These are phyloP conservation scores for Hypanus sabinus DNA, from an alignment of 2,113 vertebrate species.

Conservation along the genomic window DNA sequence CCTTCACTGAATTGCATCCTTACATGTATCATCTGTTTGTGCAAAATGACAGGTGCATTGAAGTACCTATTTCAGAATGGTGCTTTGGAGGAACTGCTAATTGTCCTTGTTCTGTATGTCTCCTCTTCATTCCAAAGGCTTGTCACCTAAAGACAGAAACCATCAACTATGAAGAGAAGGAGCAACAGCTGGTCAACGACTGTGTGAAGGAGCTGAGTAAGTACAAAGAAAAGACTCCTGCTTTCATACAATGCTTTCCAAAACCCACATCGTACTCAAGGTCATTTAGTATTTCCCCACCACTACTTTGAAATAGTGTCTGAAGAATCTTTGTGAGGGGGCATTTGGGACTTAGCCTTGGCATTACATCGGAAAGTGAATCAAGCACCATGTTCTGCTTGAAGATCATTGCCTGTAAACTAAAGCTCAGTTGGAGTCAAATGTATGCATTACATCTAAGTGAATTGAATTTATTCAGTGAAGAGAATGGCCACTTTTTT, in stretches of 20 bases:
- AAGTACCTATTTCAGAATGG: not conserved
- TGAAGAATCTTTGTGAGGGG: not conserved
- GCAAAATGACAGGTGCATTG: not conserved
- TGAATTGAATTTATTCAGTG: not conserved
- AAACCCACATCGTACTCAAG: too few species aligned
- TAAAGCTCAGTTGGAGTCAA: not conserved
- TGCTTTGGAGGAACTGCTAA: not conserved
- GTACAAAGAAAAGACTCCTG: constrained; percentile 45
- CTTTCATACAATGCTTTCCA: not conserved
- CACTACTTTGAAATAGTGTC: not conserved
- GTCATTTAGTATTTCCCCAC: not conserved
- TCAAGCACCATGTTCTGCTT: too few species aligned
- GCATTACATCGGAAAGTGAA: not conserved
- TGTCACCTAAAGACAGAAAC: constrained; percentile 87
- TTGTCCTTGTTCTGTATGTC: not conserved
- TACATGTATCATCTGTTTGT: not conserved
- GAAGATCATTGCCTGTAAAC: too few species aligned
- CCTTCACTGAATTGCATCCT: not conserved
- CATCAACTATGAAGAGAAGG: constrained; percentile 87
- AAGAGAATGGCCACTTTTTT: not conserved
- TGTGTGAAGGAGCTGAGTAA: constrained; percentile 95
- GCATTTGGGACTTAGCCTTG: not conserved
- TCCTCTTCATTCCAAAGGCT: constrained; percentile 58
- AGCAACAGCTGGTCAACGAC: constrained; percentile 87
- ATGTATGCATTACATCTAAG: not conserved